These are phyloP conservation scores for Saturnia japonica DNA, from an alignment of 2,888 invertebrate species.

Conservation along the genomic window DNA sequence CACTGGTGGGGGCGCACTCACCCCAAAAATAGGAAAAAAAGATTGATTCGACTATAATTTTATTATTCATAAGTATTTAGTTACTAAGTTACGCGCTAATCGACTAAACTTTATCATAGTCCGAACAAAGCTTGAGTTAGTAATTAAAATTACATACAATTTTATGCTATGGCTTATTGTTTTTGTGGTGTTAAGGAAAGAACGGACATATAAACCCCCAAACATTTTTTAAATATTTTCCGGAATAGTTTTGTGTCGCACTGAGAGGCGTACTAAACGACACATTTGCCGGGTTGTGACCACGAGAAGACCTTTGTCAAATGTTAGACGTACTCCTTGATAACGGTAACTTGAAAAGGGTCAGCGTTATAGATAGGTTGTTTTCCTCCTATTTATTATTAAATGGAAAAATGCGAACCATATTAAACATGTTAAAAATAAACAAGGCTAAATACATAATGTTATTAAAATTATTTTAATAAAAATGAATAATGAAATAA, in stretches of 20 bases:
- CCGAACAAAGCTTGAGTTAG: too few species aligned
- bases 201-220: neutral
- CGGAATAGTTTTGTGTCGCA: neutral
- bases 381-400: constrained; percentile 11
- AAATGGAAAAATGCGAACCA: neutral
- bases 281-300: constrained; percentile 27
- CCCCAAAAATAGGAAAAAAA: too few species aligned
- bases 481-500: too few species aligned
- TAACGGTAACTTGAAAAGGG: constrained; percentile 48
- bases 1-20: too few species aligned
- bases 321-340: constrained; percentile 38
- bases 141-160: too few species aligned
- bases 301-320: constrained; percentile 48
- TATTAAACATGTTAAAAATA: neutral
- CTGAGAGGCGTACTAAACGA: constrained; percentile 6
- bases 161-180: too few species aligned
- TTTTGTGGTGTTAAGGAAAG: too few species aligned
- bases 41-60: too few species aligned
- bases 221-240: neutral
- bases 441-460: neutral
- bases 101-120: too few species aligned
- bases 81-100: too few species aligned
- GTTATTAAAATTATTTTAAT: too few species aligned
- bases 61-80: too few species aligned
- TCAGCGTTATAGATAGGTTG: constrained; percentile 38